Conservation (phyloP, 2,888 invertebrate species). For the Troides helena region DNA sequence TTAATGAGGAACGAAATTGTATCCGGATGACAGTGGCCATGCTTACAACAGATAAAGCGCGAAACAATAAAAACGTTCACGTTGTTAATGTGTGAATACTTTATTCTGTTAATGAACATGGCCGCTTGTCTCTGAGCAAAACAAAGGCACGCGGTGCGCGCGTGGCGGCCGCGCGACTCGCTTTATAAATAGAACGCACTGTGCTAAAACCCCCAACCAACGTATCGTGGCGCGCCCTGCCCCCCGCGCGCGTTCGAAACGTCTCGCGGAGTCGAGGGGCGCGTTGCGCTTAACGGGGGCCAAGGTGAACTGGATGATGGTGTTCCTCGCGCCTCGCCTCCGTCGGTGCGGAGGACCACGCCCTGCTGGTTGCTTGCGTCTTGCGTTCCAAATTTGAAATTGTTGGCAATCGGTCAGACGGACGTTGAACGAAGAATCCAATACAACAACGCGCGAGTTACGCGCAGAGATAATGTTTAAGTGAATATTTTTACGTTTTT, state of each 20-base stretch:
- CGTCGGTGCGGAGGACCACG: conserved; percentile 53
- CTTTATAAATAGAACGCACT: conserved; percentile 65
- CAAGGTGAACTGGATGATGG: conserved; percentile 40
- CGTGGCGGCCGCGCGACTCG: conserved; percentile 60
- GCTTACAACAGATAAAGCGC: conserved; percentile 53
- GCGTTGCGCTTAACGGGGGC: conserved; percentile 36
- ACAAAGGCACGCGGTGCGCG: conserved; percentile 70
- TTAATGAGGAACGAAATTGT: not conserved
- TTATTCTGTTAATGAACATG: conserved; percentile 43
- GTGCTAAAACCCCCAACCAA: conserved; percentile 49
- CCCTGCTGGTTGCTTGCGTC: conserved; percentile 54
- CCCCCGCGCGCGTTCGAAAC: conserved; percentile 32
- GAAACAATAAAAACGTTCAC: conserved; percentile 58
- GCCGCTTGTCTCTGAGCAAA: conserved; percentile 62
- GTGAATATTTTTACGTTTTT: too few relatives aligned
- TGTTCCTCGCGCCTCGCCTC: conserved; percentile 44
- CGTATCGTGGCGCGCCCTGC: conserved; percentile 42
- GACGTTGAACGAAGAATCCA: conserved; percentile 11
- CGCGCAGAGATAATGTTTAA: too few relatives aligned
- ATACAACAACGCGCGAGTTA: not conserved
- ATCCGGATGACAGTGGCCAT: conserved; percentile 40
- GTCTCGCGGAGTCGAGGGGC: conserved; percentile 30
- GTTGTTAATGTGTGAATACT: conserved; percentile 59
- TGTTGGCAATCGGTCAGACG: conserved; percentile 48
- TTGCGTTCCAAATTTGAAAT: conserved; percentile 53